Conservation (phyloP, 2,797 vertebrate genomes). For the Karalla daura region DNA sequence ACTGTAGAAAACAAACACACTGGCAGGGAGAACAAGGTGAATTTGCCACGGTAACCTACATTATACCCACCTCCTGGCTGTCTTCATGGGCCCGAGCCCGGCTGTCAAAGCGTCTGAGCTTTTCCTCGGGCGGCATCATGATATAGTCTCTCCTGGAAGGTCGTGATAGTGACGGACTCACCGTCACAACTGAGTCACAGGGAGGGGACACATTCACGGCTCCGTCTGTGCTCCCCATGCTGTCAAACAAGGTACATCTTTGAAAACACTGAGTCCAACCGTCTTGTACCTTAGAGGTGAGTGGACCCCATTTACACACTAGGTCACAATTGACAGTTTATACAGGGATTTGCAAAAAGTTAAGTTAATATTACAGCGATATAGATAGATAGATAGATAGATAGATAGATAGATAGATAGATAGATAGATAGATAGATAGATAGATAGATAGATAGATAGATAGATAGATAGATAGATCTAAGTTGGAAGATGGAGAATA, state of each 20-base stretch:
- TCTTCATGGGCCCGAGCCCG: constrained; percentile 63
- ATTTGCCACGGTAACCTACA: too few relatives aligned
- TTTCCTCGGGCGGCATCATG: constrained; percentile 78
- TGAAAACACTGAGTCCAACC: not conserved
- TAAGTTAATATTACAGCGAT: too few relatives aligned
- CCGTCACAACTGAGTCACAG: constrained; percentile 27
- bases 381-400: too few relatives aligned
- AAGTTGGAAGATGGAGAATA: too few relatives aligned
- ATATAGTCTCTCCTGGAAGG: constrained; percentile 29
- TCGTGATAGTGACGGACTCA: constrained; percentile 41
- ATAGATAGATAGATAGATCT: too few relatives aligned
- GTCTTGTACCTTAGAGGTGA: not conserved
- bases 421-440: too few relatives aligned
- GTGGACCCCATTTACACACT: not conserved
- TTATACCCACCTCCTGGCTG: constrained; percentile 66
- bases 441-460: too few relatives aligned
- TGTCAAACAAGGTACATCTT: not conserved
- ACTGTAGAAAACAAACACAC: not conserved
- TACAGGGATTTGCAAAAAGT: too few relatives aligned
- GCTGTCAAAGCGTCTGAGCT: constrained; percentile 71
- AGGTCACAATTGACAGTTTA: not conserved
- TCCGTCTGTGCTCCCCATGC: constrained; percentile 27
- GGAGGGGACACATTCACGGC: constrained; percentile 28
- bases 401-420: too few relatives aligned
- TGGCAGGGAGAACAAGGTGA: not conserved